A percentile compares a stretch with the other conserved stretches of the same genome.
phyloP scores from a whole-genome alignment of 2,797 vertebrate genomes.

The Sphenopsis melanotis region DNA sequence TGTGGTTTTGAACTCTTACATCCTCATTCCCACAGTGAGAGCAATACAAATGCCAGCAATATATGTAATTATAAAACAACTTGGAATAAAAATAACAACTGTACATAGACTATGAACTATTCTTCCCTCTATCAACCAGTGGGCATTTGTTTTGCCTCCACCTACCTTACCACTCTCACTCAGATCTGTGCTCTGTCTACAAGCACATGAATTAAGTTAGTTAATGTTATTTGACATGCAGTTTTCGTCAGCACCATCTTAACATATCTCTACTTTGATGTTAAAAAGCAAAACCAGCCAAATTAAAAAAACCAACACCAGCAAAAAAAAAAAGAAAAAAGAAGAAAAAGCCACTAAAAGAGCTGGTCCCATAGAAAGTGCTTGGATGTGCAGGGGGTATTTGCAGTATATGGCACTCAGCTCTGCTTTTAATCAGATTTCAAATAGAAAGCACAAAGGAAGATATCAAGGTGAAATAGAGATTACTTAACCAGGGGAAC shows the following conservation, averaged over 20 bases:
- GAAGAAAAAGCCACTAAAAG: background rate
- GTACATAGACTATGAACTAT: background rate
- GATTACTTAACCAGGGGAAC: conserved; percentile 53
- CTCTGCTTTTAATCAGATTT: conserved; percentile 38
- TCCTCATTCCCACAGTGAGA: background rate
- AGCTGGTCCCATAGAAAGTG: background rate
- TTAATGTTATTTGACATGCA: no score
- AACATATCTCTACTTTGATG: no score
- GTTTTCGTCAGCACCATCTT: no score
- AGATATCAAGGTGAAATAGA: conserved; percentile 57
- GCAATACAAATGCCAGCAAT: background rate
- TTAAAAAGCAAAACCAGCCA: no score
- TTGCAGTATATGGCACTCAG: background rate
- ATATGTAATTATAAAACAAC: background rate
- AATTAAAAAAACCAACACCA: no score
- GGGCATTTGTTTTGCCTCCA: background rate
- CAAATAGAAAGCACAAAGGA: conserved; percentile 41
- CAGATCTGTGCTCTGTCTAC: background rate
- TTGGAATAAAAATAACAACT: background rate
- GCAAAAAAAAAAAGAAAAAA: no score
- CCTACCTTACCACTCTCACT: background rate
- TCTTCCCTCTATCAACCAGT: background rate
- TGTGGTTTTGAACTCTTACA: background rate
- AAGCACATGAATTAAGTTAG: background rate
- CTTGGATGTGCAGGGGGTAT: background rate